phyloP scores from a whole-genome alignment of 2,797 vertebrate species.

The Agapornis canus region DNA sequence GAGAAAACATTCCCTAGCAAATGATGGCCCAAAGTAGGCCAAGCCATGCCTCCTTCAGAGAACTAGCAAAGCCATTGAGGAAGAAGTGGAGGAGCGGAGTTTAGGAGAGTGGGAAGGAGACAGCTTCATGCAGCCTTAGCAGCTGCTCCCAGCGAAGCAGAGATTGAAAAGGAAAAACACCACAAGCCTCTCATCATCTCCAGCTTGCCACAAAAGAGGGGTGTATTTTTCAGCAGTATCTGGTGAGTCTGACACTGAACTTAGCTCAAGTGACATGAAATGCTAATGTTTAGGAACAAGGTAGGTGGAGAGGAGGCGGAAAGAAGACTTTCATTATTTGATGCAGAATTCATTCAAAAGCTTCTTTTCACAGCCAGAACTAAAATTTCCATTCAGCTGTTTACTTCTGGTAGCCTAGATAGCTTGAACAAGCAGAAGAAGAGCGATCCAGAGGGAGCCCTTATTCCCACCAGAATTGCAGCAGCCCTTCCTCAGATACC shows the following conservation, averaged over 20 bases:
- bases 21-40: background rate
- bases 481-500: background rate
- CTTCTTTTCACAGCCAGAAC: slow-evolving; percentile 37
- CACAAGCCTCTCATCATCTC: slow-evolving; percentile 35
- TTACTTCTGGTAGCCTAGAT: slow-evolving; percentile 26
- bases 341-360: slow-evolving; percentile 61
- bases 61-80: background rate
- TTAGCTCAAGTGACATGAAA: slow-evolving; percentile 61
- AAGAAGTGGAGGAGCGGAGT: background rate
- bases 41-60: background rate
- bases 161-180: slow-evolving; percentile 38
- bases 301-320: slow-evolving; percentile 58
- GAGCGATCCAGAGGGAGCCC: background rate
- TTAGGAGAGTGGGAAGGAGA: slow-evolving; percentile 52
- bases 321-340: slow-evolving; percentile 53
- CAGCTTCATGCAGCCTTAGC: slow-evolving; percentile 19
- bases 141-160: slow-evolving; percentile 5
- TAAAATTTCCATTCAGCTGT: slow-evolving; percentile 58
- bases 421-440: slow-evolving; percentile 4
- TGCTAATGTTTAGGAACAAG: slow-evolving; percentile 63
- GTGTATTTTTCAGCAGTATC: slow-evolving; percentile 48
- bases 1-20: slow-evolving; percentile 3
- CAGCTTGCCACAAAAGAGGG: slow-evolving; percentile 19
- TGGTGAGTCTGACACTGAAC: slow-evolving; percentile 60
- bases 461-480: background rate